phyloP scores from a whole-genome alignment of 2,888 invertebrate species.

The Linyphia triangularis region DNA sequence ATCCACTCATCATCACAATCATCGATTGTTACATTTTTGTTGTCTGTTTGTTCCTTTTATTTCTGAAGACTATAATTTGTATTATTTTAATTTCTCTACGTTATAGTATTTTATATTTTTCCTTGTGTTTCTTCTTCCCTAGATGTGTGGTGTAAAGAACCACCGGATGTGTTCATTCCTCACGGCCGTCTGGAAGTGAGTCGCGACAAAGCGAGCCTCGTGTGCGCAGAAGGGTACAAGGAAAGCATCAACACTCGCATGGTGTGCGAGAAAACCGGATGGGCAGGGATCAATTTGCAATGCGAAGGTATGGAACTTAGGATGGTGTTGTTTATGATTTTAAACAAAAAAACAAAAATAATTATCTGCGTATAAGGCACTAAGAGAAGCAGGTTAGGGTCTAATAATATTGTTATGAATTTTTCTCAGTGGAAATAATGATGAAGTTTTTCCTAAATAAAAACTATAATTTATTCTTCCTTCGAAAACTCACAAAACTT shows the following conservation, averaged over 20 bases:
- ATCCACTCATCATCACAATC: too few species aligned
- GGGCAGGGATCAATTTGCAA: not conserved
- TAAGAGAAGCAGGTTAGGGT: not conserved
- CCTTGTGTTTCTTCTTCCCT: not conserved
- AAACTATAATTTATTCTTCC: too few species aligned
- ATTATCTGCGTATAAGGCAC: not conserved
- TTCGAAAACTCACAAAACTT: too few species aligned
- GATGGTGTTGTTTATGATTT: too few species aligned
- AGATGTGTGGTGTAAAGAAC: slow-evolving; percentile 23
- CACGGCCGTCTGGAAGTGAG: slow-evolving; percentile 32
- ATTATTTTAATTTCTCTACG: not conserved
- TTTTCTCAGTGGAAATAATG: too few species aligned
- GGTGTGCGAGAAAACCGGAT: slow-evolving; percentile 20
- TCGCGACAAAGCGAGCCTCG: slow-evolving; percentile 21
- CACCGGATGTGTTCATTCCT: slow-evolving; percentile 7
- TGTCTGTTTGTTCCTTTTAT: too few species aligned
- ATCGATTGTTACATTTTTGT: too few species aligned
- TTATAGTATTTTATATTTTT: not conserved
- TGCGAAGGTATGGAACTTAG: slow-evolving; percentile 19
- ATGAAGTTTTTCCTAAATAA: too few species aligned
- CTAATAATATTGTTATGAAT: too few species aligned
- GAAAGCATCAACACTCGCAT: not conserved
- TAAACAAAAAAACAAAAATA: not conserved
- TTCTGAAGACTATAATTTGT: not conserved
- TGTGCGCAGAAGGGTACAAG: slow-evolving; percentile 7